Conservation (phyloP, 92 coral and sea anemone genomes). For the Zoanthus gigantus region DNA sequence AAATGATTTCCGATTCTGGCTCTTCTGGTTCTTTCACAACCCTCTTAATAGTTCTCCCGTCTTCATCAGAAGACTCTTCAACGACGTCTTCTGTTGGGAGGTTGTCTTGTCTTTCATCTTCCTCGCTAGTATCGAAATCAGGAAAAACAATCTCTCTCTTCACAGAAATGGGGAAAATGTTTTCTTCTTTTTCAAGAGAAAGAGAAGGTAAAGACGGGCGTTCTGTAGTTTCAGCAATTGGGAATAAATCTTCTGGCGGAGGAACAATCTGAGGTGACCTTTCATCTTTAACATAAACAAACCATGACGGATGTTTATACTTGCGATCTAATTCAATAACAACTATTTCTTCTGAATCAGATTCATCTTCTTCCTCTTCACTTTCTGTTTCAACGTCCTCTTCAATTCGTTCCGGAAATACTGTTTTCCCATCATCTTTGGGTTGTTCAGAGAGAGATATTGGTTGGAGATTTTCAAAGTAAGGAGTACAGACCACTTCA, state of each 20-base stretch:
- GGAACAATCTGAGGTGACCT: not conserved
- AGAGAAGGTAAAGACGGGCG: not conserved
- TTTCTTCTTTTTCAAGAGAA: not conserved
- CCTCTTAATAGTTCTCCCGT: constrained; percentile 50
- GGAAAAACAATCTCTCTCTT: not conserved
- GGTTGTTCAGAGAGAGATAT: constrained; percentile 37
- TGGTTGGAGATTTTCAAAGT: constrained; percentile 56
- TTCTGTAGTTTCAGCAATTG: not conserved
- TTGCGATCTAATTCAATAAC: constrained; percentile 16
- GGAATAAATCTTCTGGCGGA: constrained; percentile 11
- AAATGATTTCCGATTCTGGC: not conserved
- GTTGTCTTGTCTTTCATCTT: constrained; percentile 15
- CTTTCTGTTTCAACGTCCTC: not conserved
- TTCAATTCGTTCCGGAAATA: not conserved
- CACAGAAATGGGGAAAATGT: not conserved
- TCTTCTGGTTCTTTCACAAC: constrained; percentile 42
- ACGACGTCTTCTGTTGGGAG: constrained; percentile 41
- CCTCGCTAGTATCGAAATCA: not conserved
- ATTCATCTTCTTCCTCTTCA: not conserved
- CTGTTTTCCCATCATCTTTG: not conserved
- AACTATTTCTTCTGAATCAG: constrained; percentile 16
- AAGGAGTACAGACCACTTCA: constrained; percentile 17
- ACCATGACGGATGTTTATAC: constrained; percentile 16
- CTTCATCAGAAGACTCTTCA: constrained; percentile 55
- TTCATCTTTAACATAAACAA: constrained; percentile 23